Conservation (phyloP, 2,888 invertebrate genomes). For the Drosophila pegasa region DNA sequence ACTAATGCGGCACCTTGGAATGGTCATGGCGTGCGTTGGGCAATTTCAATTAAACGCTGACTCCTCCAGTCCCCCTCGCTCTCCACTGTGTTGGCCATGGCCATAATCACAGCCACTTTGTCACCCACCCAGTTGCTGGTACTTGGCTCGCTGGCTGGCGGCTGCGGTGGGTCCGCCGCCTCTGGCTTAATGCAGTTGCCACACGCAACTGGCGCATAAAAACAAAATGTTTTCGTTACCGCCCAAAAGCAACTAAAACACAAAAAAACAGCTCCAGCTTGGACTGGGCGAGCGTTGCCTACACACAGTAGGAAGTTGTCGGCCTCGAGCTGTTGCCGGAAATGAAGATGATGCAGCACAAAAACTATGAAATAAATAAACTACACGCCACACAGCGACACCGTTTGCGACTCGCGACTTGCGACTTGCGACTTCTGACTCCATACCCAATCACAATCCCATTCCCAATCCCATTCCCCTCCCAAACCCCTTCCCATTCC, state of each 20-base stretch:
- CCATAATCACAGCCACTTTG: conserved; percentile 77
- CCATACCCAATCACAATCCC: background rate
- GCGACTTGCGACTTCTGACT: background rate
- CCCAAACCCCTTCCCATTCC: background rate
- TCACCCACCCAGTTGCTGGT: conserved; percentile 72
- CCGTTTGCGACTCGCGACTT: background rate
- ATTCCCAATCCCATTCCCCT: background rate
- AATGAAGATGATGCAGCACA: conserved; percentile 81
- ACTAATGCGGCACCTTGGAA: conserved; percentile 79
- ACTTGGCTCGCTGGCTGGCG: conserved; percentile 24
- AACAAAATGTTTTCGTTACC: conserved; percentile 68
- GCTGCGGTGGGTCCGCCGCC: conserved; percentile 49
- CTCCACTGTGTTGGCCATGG: conserved; percentile 35
- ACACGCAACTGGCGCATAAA: conserved; percentile 75
- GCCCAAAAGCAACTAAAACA: conserved; percentile 8
- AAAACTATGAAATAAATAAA: conserved; percentile 78
- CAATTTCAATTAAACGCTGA: conserved; percentile 76
- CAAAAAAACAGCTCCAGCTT: background rate
- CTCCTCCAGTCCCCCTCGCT: background rate
- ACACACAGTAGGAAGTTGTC: conserved; percentile 60
- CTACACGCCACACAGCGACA: conserved; percentile 53
- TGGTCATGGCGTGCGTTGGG: conserved; percentile 76
- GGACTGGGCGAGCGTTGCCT: background rate
- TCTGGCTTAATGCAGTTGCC: conserved; percentile 72
- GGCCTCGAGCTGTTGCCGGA: conserved; percentile 72